Evolutionary conservation across 2,113 vertebrate genomes (phyloP), one percentile per base, ranked within the genome.

Genomic region (Spea multiplicata): DNA sequence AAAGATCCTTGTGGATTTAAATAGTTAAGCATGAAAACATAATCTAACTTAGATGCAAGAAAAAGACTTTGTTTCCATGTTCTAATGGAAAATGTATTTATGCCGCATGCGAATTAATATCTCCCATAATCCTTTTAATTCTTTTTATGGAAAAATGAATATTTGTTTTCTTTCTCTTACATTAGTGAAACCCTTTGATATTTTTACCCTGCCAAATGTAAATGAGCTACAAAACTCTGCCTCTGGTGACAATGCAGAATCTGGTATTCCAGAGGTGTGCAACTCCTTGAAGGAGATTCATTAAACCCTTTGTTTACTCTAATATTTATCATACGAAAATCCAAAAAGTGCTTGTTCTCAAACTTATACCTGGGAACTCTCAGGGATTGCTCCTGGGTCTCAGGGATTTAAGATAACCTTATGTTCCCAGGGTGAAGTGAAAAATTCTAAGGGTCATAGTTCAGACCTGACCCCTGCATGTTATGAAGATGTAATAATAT

Each of bases 41-140:
- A 72, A 78, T 78, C 59, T 66, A 79, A 73, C 46, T 79, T 73
- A 64, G 53, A 80, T 62, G 9, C 49, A 66, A 74, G 17, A 67
- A 80, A 73, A 50, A 14, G 61, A 73, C 69, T 52, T 48, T 46
- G 45, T 49, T 67, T 61, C 61, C 68, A 57, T 79, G 46, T 66
- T 66, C 45, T 66, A 7, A 68, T 61, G 17, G 17, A 67, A 74
- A 68, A 74, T 74, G 17, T 61, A 57, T 80, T 80, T 80, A 74
- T 80, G 48, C 57, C 55, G 30, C 78, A 65, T 62, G 68, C 67
- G 66, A 53, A 80, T 67, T 55, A 73, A 74, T 68, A 80, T 53
- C 52, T 68, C 66, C 53, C 17, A 73, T 79, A 67, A 74, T 74
- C 44, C 46, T 72, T 74, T 67, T 73, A 44, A 4, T 62, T 16